These are phyloP conservation scores for Strix uralensis DNA, from an alignment of 2,113 vertebrate species.

Conservation along the genomic window DNA sequence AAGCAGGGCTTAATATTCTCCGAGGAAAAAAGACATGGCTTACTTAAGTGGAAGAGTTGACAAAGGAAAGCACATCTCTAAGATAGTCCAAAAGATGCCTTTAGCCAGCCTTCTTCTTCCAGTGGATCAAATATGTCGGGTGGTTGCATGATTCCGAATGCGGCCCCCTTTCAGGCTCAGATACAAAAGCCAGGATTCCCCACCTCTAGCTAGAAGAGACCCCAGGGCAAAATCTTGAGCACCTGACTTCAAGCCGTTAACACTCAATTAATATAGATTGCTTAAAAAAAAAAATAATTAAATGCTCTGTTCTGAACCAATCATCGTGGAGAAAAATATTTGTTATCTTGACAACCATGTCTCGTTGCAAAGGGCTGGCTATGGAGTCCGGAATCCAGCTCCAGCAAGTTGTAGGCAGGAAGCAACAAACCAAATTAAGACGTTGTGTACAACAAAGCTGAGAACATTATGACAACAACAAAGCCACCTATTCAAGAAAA, in stretches of 20 bases:
- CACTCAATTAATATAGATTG: background rate
- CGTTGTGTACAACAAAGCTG: conserved; percentile 28
- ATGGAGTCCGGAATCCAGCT: background rate
- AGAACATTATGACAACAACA: background rate
- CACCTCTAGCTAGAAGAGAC: background rate
- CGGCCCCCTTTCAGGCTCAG: background rate
- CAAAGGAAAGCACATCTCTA: background rate
- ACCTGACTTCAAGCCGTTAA: background rate
- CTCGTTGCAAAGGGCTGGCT: background rate
- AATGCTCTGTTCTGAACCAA: background rate
- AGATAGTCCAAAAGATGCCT: background rate
- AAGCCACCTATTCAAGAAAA: conserved; percentile 16
- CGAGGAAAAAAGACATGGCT: background rate
- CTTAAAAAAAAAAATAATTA: background rate
- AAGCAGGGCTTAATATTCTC: background rate
- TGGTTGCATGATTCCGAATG: background rate
- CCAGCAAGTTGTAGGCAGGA: conserved; percentile 22
- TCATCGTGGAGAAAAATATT: background rate
- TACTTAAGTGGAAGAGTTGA: background rate
- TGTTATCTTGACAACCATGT: background rate
- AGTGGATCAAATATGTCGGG: background rate
- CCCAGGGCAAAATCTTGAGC: background rate
- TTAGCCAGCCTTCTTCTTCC: background rate
- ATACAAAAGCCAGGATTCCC: background rate
- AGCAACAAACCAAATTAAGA: conserved; percentile 45